Evolutionary conservation across 1,140 invertebrate species (phyloP), one percentile per base, ranked within the genome.

Genomic region (Frieseomelitta varia): DNA sequence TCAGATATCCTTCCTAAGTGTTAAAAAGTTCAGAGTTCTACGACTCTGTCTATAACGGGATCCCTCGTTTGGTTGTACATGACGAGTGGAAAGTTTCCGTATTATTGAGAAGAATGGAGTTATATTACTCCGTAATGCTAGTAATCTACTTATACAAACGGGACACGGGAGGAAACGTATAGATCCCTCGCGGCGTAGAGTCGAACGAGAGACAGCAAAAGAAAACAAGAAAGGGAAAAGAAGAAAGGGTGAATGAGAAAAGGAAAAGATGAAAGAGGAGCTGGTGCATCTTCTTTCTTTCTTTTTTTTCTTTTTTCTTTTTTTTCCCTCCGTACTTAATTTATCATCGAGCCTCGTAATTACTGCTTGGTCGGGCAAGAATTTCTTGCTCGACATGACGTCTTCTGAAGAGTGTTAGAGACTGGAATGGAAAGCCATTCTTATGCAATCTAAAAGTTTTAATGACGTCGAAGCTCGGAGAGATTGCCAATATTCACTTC

Each of bases 381-480:
- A 86, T 88, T 91, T 90, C 86, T 91, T 88, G 82, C 84, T 67
- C 76, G 85, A 88, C 84, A 86, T 88, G 85, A 87, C 86, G 88
- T 82, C 51, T 80, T 78, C 55, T 69, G 84, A 81, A 76, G 76
- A 85, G 79, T 55, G 63, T 67, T 56, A 76, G 67, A n/a, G 78
- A 76, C 53, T 67, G 78, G 85, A 89, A 81, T 84, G 85, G 86
- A 88, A 90, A 91, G 87, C 92, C 88, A 94, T 94, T 94, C 93
- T 94, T 94, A 92, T 93, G 92, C 93, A 94, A 94, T 94, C 89
- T 94, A 94, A 94, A 94, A 94, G 93, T 94, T 94, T 94, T 94
- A 94, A 94, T 94, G 93, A 94, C 92, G 92, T 91, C 91, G 92
- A 91, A 90, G 90, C 90, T 92, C 87, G 87, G 75, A 24, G 90